phyloP scores from a whole-genome alignment of 1,140 invertebrate species.

The Drosophila ogumai region DNA sequence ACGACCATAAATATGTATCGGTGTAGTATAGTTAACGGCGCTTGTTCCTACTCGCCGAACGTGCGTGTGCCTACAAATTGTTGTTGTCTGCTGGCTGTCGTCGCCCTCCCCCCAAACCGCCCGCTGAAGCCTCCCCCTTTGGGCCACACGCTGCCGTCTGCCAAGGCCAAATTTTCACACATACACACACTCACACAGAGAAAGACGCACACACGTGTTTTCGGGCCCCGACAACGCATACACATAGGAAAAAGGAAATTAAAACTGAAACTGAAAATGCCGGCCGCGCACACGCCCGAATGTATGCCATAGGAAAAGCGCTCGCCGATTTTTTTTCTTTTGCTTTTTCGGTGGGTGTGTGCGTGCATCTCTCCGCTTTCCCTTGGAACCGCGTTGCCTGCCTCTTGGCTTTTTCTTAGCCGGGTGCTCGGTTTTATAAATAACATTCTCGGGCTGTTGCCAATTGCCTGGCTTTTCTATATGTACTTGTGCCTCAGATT shows the following conservation, averaged over 20 bases:
- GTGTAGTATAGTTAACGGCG: slow-evolving; percentile 41
- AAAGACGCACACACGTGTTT: slow-evolving; percentile 54
- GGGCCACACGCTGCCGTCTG: slow-evolving; percentile 52
- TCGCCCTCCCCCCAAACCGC: slow-evolving; percentile 14
- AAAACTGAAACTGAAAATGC: slow-evolving; percentile 84
- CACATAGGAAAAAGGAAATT: slow-evolving; percentile 84
- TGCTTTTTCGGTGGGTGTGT: slow-evolving; percentile 23
- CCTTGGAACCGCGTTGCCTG: slow-evolving; percentile 5
- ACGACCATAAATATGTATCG: slow-evolving; percentile 41
- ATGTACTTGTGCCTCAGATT: slow-evolving; percentile 31
- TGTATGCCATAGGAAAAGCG: slow-evolving; percentile 70
- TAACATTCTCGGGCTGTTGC: slow-evolving; percentile 79
- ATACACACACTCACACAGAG: slow-evolving; percentile 38
- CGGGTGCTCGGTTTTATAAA: slow-evolving; percentile 81
- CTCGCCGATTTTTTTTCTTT: slow-evolving; percentile 30
- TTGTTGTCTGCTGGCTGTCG: slow-evolving; percentile 68
- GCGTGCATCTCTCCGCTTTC: slow-evolving; percentile 20
- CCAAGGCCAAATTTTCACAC: slow-evolving; percentile 80
- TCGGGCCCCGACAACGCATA: slow-evolving; percentile 62
- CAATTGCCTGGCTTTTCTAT: slow-evolving; percentile 72
- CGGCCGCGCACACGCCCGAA: slow-evolving; percentile 69
- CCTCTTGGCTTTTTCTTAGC: slow-evolving; percentile 56
- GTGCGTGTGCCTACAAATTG: slow-evolving; percentile 54
- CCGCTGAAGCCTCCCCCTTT: not conserved
- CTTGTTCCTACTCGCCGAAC: slow-evolving; percentile 47